These are phyloP conservation scores for Phaenicophaeus curvirostris DNA, from an alignment of 2,797 vertebrate genomes.

Conservation along the genomic window DNA sequence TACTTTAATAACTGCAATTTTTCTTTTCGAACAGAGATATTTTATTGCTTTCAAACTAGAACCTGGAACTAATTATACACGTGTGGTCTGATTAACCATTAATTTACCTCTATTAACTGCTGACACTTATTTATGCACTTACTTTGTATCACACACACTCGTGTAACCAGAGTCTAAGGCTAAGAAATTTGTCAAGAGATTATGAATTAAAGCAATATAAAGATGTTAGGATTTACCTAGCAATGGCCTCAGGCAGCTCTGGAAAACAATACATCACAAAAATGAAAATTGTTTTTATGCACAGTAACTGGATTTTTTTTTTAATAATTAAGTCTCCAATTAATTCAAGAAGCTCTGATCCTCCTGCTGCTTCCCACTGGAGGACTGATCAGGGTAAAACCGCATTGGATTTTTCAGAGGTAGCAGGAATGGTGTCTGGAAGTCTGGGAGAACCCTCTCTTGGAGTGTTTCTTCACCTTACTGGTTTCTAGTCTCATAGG, in stretches of 20 bases:
- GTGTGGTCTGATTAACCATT: slow-evolving; percentile 43
- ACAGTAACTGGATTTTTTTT: neutral
- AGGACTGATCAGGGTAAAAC: neutral
- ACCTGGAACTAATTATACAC: slow-evolving; percentile 47
- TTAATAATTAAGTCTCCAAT: neutral
- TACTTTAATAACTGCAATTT: neutral
- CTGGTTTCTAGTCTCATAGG: neutral
- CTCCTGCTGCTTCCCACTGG: neutral
- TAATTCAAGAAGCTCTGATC: neutral
- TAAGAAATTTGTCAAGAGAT: neutral
- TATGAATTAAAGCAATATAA: neutral
- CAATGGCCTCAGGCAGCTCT: neutral
- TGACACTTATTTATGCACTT: neutral
- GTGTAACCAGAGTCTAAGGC: neutral
- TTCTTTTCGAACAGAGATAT: neutral
- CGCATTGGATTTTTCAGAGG: neutral
- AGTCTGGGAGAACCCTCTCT: neutral
- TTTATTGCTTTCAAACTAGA: neutral
- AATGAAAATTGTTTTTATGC: neutral
- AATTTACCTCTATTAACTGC: slow-evolving; percentile 30
- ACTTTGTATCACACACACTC: neutral
- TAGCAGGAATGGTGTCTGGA: neutral
- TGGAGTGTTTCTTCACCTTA: neutral
- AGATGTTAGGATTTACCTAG: neutral
- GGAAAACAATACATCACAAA: neutral